These are phyloP conservation scores for Hippocampus abdominalis DNA, from an alignment of 2,113 vertebrate genomes.

Conservation along the genomic window DNA sequence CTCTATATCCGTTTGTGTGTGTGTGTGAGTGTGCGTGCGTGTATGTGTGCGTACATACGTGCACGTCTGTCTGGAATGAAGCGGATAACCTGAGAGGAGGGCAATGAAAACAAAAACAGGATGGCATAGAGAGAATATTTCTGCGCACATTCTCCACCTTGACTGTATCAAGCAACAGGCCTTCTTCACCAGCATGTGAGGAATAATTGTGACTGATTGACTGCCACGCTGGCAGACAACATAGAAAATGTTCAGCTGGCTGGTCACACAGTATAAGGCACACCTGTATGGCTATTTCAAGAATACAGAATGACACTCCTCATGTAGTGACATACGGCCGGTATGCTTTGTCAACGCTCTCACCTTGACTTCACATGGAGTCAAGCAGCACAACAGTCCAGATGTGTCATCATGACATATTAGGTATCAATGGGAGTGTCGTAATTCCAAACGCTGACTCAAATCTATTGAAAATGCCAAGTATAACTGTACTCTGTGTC, in stretches of 20 bases:
- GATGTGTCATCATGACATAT: not conserved
- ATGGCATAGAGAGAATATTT: conserved; percentile 53
- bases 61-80: conserved; percentile 19
- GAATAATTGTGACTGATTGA: conserved; percentile 12
- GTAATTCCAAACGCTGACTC: not conserved
- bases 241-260: not conserved
- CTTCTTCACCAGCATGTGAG: conserved; percentile 13
- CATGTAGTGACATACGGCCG: not conserved
- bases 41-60: conserved; percentile 12
- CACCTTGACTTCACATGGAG: not conserved
- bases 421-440: not conserved
- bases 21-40: not conserved
- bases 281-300: not conserved
- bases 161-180: conserved; percentile 13
- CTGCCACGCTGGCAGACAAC: not conserved
- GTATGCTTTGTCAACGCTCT: not conserved
- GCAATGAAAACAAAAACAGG: conserved; percentile 72
- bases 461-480: no score
- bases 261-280: not conserved
- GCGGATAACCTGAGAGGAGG: conserved; percentile 42
- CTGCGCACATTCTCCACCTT: conserved; percentile 46
- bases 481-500: no score
- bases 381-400: not conserved
- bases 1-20: not conserved
- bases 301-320: not conserved